These are phyloP conservation scores for Lamproptera curius DNA, from an alignment of 2,888 invertebrate genomes.

Conservation along the genomic window DNA sequence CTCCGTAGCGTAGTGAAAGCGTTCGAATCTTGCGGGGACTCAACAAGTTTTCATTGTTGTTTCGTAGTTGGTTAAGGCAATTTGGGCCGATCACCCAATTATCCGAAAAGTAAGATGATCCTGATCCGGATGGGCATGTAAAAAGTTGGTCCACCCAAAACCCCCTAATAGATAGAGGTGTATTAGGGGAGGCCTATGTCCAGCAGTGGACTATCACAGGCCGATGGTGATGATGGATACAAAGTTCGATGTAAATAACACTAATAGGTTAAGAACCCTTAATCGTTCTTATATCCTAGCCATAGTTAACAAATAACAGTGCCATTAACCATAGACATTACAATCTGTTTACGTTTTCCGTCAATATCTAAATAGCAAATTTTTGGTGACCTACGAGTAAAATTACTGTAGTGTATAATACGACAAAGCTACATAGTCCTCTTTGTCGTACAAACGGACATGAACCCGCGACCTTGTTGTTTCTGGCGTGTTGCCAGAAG, in stretches of 20 bases:
- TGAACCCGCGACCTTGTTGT: constrained; percentile 5
- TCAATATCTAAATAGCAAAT: not conserved
- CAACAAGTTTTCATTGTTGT: no score
- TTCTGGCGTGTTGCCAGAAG: constrained; percentile 76
- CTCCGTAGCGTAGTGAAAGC: not conserved
- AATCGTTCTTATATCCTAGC: not conserved
- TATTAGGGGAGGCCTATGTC: no score
- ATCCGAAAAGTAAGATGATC: no score
- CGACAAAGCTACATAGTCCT: not conserved
- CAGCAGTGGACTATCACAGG: no score
- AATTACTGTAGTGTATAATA: not conserved
- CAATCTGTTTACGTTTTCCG: not conserved
- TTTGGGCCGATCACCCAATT: no score
- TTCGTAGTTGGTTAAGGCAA: no score
- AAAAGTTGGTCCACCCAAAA: no score
- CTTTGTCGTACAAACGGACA: constrained; percentile 8
- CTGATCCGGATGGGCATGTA: no score
- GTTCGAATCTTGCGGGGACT: no score
- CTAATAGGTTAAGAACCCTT: not conserved
- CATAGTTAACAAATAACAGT: not conserved
- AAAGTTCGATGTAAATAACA: not conserved
- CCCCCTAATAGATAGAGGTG: no score
- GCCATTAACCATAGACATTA: not conserved
- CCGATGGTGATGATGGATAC: no score
- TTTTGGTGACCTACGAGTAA: not conserved